A percentile compares a stretch with the other conserved stretches of the same genome.
Evolutionary conservation across 1,140 invertebrate species (phyloP).

Genomic region (Palaemon carinicauda): DNA sequence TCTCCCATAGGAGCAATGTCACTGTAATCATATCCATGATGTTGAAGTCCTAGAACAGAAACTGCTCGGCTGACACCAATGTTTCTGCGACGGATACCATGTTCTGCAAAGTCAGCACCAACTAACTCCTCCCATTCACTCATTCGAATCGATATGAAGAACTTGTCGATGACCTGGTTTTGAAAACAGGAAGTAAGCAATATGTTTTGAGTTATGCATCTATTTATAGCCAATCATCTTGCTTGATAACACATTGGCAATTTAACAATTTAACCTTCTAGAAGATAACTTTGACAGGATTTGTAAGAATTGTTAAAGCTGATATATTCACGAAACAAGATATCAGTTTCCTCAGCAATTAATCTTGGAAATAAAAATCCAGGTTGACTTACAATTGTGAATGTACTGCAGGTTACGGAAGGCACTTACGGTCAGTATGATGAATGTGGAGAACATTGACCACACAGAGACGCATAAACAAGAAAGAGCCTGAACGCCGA

Average conservation of each 20-base stretch:
- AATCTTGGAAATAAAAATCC: too few species aligned
- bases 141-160: conserved; percentile 82
- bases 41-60: conserved; percentile 66
- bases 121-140: conserved; percentile 82
- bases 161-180: conserved; percentile 73
- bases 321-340: too few species aligned
- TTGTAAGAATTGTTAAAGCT: too few species aligned
- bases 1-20: conserved; percentile 49
- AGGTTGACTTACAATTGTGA: too few species aligned
- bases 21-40: conserved; percentile 40
- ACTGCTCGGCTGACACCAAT: conserved; percentile 73
- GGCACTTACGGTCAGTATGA: conserved; percentile 68
- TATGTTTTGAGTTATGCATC: too few species aligned
- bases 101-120: conserved; percentile 88
- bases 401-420: too few species aligned
- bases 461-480: conserved; percentile 76
- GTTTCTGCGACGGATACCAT: conserved; percentile 74
- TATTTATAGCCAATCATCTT: neutral
- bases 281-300: too few species aligned
- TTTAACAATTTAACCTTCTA: too few species aligned
- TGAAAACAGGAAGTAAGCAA: neutral
- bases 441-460: conserved; percentile 76
- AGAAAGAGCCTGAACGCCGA: conserved; percentile 81
- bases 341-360: too few species aligned
- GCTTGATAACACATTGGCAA: too few species aligned